Percentiles rank a stretch among this genome's conserved stretches.
These are phyloP conservation scores for Dendrolimus houi DNA, from an alignment of 2,888 invertebrate species.

Conservation along the genomic window DNA sequence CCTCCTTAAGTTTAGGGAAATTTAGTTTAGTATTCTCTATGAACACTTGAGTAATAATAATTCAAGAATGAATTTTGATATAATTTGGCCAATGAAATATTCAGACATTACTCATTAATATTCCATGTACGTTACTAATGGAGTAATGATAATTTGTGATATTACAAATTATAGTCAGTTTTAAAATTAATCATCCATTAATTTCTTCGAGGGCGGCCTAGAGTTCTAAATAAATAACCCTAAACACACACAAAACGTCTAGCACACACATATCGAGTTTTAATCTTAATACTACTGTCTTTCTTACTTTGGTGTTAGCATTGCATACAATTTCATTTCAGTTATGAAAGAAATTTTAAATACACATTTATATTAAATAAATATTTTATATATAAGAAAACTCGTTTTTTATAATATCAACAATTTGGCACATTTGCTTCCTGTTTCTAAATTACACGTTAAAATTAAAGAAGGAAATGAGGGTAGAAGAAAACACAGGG, in stretches of 20 bases:
- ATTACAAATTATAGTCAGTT: too few relatives aligned
- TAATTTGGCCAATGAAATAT: too few relatives aligned
- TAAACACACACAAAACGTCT: not conserved
- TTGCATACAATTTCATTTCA: slow-evolving; percentile 43
- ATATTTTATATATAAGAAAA: slow-evolving; percentile 18
- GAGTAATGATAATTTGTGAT: too few relatives aligned
- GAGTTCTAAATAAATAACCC: not conserved
- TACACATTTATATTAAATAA: slow-evolving; percentile 18
- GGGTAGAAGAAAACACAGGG: slow-evolving; percentile 9
- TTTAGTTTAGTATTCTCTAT: slow-evolving; percentile 6
- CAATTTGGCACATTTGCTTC: slow-evolving; percentile 68
- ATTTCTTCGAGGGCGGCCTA: too few relatives aligned
- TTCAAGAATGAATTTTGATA: too few relatives aligned
- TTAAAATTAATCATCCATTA: too few relatives aligned
- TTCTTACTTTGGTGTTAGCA: slow-evolving; percentile 55
- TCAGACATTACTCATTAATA: too few relatives aligned
- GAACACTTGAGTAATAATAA: too few relatives aligned
- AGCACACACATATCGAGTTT: not conserved
- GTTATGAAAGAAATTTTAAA: slow-evolving; percentile 23
- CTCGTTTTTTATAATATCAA: slow-evolving; percentile 46
- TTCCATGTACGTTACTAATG: too few relatives aligned
- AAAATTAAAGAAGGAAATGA: slow-evolving; percentile 16
- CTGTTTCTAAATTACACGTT: slow-evolving; percentile 48
- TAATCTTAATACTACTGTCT: slow-evolving; percentile 18
- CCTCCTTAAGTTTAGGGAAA: not conserved